phyloP scores from a whole-genome alignment of 2,888 invertebrate species.

The Alviniconcha strummeri region DNA sequence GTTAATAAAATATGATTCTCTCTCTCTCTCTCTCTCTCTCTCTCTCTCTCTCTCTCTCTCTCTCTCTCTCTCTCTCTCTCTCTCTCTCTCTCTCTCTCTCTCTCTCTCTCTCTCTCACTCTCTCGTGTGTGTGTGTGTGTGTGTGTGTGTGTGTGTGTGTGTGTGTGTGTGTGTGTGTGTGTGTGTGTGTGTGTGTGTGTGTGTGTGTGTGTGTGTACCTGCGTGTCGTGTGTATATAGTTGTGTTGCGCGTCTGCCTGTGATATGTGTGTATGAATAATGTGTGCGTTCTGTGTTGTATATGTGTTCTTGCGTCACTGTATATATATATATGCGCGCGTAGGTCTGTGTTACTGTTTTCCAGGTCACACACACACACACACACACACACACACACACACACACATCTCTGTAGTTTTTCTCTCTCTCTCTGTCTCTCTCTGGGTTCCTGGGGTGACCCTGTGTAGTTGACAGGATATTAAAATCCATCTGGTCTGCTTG shows the following conservation, averaged over 20 bases:
- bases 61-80: too few relatives aligned
- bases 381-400: neutral
- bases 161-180: neutral
- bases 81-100: too few relatives aligned
- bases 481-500: neutral
- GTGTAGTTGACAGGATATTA: neutral
- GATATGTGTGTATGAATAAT: too few relatives aligned
- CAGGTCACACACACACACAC: neutral
- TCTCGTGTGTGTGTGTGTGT: neutral
- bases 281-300: too few relatives aligned
- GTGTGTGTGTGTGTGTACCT: neutral
- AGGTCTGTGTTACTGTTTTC: too few relatives aligned
- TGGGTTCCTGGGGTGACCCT: neutral
- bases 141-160: neutral
- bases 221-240: neutral
- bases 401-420: neutral
- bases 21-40: too few relatives aligned
- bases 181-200: neutral
- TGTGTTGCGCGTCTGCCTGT: too few relatives aligned
- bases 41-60: too few relatives aligned
- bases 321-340: too few relatives aligned
- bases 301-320: too few relatives aligned
- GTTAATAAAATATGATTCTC: too few relatives aligned
- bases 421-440: slow-evolving; percentile 20
- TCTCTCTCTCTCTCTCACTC: too few relatives aligned